A percentile compares a stretch with the other conserved stretches of the same genome.
Evolutionary conservation across 1,140 invertebrate genomes (phyloP).

Genomic region (Drosophila tsacasi): DNA sequence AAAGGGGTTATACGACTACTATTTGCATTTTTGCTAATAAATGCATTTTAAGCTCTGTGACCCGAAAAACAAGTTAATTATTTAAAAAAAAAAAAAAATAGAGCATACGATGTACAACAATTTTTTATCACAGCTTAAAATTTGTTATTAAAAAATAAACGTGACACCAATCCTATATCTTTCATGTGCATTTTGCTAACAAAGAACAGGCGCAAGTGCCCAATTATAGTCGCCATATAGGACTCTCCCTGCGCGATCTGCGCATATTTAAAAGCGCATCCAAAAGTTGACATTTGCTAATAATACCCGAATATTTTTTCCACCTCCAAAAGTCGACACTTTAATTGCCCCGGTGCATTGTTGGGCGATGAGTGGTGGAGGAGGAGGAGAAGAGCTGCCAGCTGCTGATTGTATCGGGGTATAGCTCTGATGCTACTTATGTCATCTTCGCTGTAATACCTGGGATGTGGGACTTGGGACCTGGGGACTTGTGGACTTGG

Average conservation of each 20-base stretch:
- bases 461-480: slow-evolving; percentile 18
- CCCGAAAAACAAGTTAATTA: no score
- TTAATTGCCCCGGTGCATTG: slow-evolving; percentile 58
- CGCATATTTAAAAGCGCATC: slow-evolving; percentile 53
- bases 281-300: slow-evolving; percentile 66
- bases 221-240: slow-evolving; percentile 47
- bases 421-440: slow-evolving; percentile 55
- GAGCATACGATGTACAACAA: no score
- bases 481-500: background rate
- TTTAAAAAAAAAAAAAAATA: no score
- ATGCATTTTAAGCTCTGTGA: no score
- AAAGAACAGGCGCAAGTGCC: slow-evolving; percentile 42
- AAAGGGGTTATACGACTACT: no score
- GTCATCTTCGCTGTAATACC: slow-evolving; percentile 58
- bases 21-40: no score
- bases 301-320: slow-evolving; percentile 50
- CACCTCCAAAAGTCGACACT: slow-evolving; percentile 9
- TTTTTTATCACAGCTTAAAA: no score
- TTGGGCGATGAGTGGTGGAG: slow-evolving; percentile 26
- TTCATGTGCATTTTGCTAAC: slow-evolving; percentile 9
- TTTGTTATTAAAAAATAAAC: background rate
- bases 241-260: slow-evolving; percentile 34
- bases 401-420: slow-evolving; percentile 35
- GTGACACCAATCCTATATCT: background rate
- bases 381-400: slow-evolving; percentile 4